Percentiles rank a stretch among this genome's conserved stretches.
Evolutionary conservation across 2,888 invertebrate species (phyloP).

Genomic region (Phymatocera aterrima): DNA sequence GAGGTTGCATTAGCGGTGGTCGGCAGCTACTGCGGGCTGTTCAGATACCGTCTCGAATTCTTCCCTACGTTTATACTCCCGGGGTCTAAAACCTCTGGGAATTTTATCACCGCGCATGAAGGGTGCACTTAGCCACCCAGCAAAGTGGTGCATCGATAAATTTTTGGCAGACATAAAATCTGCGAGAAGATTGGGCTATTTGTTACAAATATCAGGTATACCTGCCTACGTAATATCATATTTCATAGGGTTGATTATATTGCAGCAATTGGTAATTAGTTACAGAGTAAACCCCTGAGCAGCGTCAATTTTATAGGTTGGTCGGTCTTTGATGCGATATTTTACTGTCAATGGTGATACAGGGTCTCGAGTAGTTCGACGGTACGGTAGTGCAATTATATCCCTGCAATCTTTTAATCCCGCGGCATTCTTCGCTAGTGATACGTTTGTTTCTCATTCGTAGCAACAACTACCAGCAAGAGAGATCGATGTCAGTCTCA

Average conservation of each 20-base stretch:
- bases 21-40: background rate
- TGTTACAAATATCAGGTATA: background rate
- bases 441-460: slow-evolving; percentile 32
- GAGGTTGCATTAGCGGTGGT: slow-evolving; percentile 30
- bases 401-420: slow-evolving; percentile 42
- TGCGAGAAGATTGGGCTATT: background rate
- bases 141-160: slow-evolving; percentile 18
- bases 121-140: slow-evolving; percentile 29
- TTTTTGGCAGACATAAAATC: slow-evolving; percentile 19
- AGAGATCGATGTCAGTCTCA: slow-evolving; percentile 35
- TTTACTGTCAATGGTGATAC: slow-evolving; percentile 54
- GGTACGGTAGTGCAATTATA: slow-evolving; percentile 50
- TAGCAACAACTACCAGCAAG: slow-evolving; percentile 14
- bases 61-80: background rate
- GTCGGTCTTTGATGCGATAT: slow-evolving; percentile 45
- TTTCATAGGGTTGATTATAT: background rate
- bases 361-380: slow-evolving; percentile 48
- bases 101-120: slow-evolving; percentile 27
- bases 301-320: slow-evolving; percentile 57
- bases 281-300: slow-evolving; percentile 55
- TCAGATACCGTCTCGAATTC: background rate
- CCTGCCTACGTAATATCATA: no score
- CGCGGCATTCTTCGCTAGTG: slow-evolving; percentile 35
- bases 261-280: slow-evolving; percentile 45
- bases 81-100: slow-evolving; percentile 3